These are phyloP conservation scores for Diachasma alloeum DNA, from an alignment of 1,140 invertebrate genomes.

Conservation along the genomic window DNA sequence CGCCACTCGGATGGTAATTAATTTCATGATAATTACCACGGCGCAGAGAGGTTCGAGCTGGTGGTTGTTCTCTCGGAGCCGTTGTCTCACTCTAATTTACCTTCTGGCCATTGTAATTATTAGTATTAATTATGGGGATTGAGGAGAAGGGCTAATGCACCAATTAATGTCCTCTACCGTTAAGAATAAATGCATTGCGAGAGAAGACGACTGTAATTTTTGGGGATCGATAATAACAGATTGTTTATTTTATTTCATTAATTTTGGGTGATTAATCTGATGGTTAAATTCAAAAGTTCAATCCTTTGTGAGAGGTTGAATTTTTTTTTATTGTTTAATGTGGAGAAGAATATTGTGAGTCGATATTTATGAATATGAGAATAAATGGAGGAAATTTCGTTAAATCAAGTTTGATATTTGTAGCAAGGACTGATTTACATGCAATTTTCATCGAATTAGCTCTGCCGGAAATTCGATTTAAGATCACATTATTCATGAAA, in stretches of 20 bases:
- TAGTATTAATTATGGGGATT: constrained; percentile 2
- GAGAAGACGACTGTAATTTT: not conserved
- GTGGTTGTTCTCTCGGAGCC: not conserved
- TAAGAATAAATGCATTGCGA: not conserved
- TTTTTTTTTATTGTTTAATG: too few relatives aligned
- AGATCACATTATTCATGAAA: too few relatives aligned
- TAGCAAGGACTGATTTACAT: too few relatives aligned
- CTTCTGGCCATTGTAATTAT: constrained; percentile 2
- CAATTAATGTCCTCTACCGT: constrained; percentile 3
- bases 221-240: not conserved
- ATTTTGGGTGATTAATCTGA: not conserved
- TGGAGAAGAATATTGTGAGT: too few relatives aligned
- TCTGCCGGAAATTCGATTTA: too few relatives aligned
- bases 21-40: constrained; percentile 31
- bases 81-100: not conserved
- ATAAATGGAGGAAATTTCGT: too few relatives aligned
- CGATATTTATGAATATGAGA: too few relatives aligned
- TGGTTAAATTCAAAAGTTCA: not conserved
- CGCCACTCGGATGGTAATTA: constrained; percentile 29
- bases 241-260: not conserved
- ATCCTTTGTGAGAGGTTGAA: too few relatives aligned
- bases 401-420: too few relatives aligned
- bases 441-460: too few relatives aligned
- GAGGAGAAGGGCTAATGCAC: not conserved
- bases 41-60: not conserved